Conservation (phyloP, 2,797 vertebrate genomes). For the Oreochromis mossambicus region DNA sequence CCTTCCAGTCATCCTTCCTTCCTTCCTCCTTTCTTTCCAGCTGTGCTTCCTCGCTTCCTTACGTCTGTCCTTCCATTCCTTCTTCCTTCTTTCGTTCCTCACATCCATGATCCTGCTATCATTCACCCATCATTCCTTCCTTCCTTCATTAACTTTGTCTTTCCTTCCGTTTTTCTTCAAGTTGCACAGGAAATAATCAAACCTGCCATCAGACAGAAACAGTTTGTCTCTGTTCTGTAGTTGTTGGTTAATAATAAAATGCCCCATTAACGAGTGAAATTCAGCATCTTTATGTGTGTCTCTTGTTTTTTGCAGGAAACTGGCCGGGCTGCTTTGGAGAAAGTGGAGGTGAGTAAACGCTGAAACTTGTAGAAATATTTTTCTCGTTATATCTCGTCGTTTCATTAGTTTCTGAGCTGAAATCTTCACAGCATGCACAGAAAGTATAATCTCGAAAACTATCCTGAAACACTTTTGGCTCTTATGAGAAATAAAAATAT, state of each 20-base stretch:
- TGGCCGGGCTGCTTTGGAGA: slow-evolving; percentile 6
- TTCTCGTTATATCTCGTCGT: neutral
- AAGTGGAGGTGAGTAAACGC: slow-evolving; percentile 49
- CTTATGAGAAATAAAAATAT: neutral
- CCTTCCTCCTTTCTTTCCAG: neutral
- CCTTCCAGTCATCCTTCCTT: neutral
- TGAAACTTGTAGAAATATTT: neutral
- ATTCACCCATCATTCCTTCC: neutral
- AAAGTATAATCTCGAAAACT: neutral
- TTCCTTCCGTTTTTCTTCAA: neutral
- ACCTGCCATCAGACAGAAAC: neutral
- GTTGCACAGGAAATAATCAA: neutral
- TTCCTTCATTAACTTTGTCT: neutral
- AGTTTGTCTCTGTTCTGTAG: neutral
- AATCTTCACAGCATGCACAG: neutral
- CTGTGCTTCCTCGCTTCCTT: neutral
- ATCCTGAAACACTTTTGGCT: neutral
- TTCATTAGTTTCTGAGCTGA: neutral
- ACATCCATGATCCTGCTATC: neutral
- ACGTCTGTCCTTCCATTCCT: neutral
- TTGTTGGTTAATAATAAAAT: neutral
- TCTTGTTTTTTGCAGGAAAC: slow-evolving; percentile 34
- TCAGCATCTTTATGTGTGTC: accelerated
- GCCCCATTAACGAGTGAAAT: neutral
- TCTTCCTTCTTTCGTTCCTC: neutral